Percentiles rank a stretch among this genome's conserved stretches.
Evolutionary conservation across 2,113 vertebrate genomes (phyloP).

Genomic region (Menura novaehollandiae): DNA sequence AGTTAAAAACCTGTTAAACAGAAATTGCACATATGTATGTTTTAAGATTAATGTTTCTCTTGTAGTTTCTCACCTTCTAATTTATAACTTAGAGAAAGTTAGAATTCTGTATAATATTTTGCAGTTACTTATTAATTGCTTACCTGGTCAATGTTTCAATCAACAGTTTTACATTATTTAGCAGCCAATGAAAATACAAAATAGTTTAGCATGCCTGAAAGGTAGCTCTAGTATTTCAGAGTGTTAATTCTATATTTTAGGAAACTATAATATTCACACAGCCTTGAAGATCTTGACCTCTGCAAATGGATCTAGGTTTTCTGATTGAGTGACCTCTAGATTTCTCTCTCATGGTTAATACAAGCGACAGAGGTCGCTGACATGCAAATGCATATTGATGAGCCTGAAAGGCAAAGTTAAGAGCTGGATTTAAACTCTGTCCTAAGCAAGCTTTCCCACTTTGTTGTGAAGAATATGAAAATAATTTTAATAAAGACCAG

Average conservation of each 20-base stretch:
- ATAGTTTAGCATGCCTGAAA: background rate
- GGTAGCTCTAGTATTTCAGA: background rate
- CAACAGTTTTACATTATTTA: background rate
- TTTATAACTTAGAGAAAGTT: background rate
- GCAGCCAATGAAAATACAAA: background rate
- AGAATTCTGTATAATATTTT: background rate
- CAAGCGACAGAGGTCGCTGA: background rate
- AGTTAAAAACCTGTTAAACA: background rate
- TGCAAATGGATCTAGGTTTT: background rate
- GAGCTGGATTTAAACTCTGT: background rate
- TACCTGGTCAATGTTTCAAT: background rate
- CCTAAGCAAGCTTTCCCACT: background rate
- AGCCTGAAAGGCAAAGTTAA: background rate
- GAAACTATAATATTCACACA: background rate
- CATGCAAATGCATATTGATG: background rate
- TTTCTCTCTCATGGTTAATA: background rate
- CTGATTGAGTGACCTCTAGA: background rate
- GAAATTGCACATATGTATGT: background rate
- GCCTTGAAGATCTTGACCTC: background rate
- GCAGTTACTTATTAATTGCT: background rate
- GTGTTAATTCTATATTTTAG: background rate
- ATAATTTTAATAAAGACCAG: background rate
- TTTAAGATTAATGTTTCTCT: background rate
- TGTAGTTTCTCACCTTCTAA: background rate
- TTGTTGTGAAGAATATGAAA: background rate